Base-by-base conservation (phyloP, 30 jellyfish, hydroid and myxozoan genomes). In the Cassiopea xamachana region DNA sequence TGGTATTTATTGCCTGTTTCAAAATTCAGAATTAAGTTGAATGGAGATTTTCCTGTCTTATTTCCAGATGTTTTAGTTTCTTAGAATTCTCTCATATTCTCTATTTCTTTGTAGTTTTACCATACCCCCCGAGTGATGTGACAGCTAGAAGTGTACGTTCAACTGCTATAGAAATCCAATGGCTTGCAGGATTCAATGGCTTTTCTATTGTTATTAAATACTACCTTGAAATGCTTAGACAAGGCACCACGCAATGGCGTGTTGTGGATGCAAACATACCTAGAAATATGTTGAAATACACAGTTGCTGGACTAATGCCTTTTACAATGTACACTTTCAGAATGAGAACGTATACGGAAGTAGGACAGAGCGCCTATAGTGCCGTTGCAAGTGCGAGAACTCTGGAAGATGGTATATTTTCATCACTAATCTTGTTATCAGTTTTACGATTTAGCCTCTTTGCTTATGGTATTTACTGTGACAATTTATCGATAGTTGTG, bases 101-200 rank as follows among this genome's bases (percentile, higher is more conserved):
- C 39, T 27, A 7, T 59, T 59, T 59, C 69, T 3, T 75, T 77
- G 3, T 49, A 87, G 94, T 87, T 60, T 75, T 60, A 1, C 94
- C 94, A 39, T 58, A 87, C 80, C 94, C 94, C 8, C 94, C 94
- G 50, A 87, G 61, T 14, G 45, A 60, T 2, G 46, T 87, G 44
- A 48, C 80, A 1, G 89, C 85, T 7, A 79, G 17, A 14, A 67
- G 90, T 46, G 69, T 69, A 27, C 89, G 19, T 1, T 79, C 94
- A 13, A 76, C 80, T 1, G 81, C 94, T 1, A 48, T 87, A 16
- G 70, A 79, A 3, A 16, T 87, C 49, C 61, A 81, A 5, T 87
- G 94, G 94, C 19, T 27, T 8, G 89, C 61, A n/a, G 94, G 94
- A 10, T 87, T 87, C 58, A 89, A 87, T 68, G 94, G 94, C 2